Base-by-base conservation (phyloP, 2,113 vertebrate genomes). In the Axis porcinus region DNA sequence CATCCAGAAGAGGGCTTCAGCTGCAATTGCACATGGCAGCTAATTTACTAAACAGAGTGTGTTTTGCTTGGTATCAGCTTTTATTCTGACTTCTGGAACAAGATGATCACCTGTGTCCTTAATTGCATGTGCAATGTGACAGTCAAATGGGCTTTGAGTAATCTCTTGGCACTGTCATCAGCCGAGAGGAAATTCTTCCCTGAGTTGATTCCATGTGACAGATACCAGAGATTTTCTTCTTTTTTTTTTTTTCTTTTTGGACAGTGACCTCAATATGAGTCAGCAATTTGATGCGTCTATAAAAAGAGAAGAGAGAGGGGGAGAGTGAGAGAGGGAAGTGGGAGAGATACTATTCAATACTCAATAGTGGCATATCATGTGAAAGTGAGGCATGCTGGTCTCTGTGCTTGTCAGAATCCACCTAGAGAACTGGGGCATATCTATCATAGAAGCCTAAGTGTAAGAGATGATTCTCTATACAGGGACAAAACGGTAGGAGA, bases 31-130 rank as follows among this genome's bases (percentile, higher is more conserved):
- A 43, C 55, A 33, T 45, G 78, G 91, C 47, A 84, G 54, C 30
- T 94, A 50, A 86, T 94, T 91, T 58, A 45, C 89, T 58, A 89
- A 92, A 86, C 45, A 85, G 81, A 85, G 52, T 52, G 33, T 92
- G 74, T 79, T 94, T 91, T 84, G 52, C 83, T 81, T 82, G 67
- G 70, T 81, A 17, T 36, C 6, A 5, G 57, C 86, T 97, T 98
- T 94, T 92, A 64, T 92, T 91, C 88, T 92, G 84, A 79, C 78
- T 91, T 96, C 43, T 67, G 90, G 85, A 45, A 95, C 62, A 91
- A 92, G 84, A 58, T 52, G 81, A 57, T 91, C 8, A 0, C 85
- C 36, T 40, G 33, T 91, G 95, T 91, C 91, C 91, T 93, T 89
- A 52, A 90, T 43, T 52, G 58, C 45, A 6, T 92, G 87, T 67